These are phyloP conservation scores for Aporrectodea caliginosa DNA, from an alignment of 1,140 invertebrate genomes.

Conservation along the genomic window DNA sequence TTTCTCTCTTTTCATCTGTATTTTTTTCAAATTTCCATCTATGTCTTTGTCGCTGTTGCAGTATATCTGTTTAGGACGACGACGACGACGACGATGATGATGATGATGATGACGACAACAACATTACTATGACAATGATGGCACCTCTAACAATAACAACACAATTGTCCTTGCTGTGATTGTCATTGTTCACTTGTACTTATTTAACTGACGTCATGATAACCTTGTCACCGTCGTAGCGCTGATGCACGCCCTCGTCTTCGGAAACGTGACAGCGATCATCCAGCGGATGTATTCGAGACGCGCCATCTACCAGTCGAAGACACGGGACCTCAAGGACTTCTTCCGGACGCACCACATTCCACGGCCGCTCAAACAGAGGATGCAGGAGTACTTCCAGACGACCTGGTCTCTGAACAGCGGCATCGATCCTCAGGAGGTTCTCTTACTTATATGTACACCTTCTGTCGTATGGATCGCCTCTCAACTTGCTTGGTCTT, in stretches of 20 bases:
- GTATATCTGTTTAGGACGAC: no score
- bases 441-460: no score
- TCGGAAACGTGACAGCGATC: slow-evolving; percentile 56
- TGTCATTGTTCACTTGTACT: background rate
- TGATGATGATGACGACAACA: no score
- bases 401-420: slow-evolving; percentile 97
- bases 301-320: slow-evolving; percentile 51
- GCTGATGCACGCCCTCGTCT: slow-evolving; percentile 55
- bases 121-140: no score
- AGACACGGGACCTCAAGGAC: slow-evolving; percentile 55
- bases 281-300: slow-evolving; percentile 55
- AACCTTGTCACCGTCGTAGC: slow-evolving; percentile 37
- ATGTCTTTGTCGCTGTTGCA: no score
- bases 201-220: background rate
- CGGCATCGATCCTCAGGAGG: slow-evolving; percentile 75
- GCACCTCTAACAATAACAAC: background rate
- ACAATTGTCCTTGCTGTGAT: background rate
- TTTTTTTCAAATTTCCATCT: no score
- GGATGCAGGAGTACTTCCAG: slow-evolving; percentile 95
- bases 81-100: no score
- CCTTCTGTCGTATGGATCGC: no score
- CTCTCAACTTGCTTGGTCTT: no score
- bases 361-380: slow-evolving; percentile 87
- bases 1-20: no score
- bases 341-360: slow-evolving; percentile 59